Conservation (phyloP, 2,113 vertebrate genomes). For the Nothoprocta perdicaria region DNA sequence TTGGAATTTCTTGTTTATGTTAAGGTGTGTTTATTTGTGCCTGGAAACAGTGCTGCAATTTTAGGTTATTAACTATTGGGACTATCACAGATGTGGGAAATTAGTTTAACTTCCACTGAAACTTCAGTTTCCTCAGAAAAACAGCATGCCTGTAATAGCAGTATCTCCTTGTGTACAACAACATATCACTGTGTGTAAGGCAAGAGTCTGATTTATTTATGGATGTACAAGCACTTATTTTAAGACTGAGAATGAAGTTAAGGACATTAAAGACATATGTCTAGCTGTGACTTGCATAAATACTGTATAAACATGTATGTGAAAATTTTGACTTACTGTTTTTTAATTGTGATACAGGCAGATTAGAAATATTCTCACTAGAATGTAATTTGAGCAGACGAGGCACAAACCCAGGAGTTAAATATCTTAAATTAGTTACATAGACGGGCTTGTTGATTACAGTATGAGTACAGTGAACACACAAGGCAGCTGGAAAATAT, state of each 20-base stretch:
- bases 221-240: neutral
- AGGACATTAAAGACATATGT: neutral
- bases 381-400: neutral
- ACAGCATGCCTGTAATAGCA: neutral
- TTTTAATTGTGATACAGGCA: neutral
- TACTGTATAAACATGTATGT: neutral
- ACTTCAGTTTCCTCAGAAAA: neutral
- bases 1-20: neutral
- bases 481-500: neutral
- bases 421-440: neutral
- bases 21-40: neutral
- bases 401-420: neutral
- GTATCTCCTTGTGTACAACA: accelerated
- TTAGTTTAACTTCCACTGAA: neutral
- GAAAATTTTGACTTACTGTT: neutral
- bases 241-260: neutral
- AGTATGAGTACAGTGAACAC: neutral
- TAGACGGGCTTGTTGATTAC: neutral
- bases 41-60: neutral
- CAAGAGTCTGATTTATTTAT: neutral
- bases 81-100: neutral
- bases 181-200: neutral
- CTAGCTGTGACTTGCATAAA: neutral
- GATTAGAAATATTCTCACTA: neutral
- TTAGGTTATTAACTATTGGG: too few species aligned